Evolutionary conservation across 2,113 vertebrate genomes (phyloP).

Genomic region (Podarcis cretensis): DNA sequence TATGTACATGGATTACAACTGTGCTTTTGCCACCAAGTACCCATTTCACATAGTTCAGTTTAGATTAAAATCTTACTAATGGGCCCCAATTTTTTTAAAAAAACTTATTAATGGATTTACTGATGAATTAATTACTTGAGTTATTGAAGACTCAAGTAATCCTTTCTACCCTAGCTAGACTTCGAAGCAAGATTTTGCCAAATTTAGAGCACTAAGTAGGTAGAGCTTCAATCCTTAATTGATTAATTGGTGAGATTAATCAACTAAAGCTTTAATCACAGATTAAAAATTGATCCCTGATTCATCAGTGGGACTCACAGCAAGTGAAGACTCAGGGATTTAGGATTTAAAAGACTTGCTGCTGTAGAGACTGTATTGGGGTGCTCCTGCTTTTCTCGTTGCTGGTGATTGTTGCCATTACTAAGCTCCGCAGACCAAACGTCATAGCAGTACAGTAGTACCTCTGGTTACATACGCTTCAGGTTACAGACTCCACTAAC

Average conservation of each 20-base stretch:
- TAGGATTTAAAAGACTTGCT: not conserved
- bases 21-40: not conserved
- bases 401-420: no score
- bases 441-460: no score
- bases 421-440: no score
- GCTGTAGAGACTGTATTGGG: no score
- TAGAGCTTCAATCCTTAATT: not conserved
- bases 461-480: no score
- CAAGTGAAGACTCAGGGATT: not conserved
- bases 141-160: not conserved
- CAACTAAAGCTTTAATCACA: not conserved
- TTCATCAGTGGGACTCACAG: not conserved
- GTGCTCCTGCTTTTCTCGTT: not conserved
- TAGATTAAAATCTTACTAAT: not conserved
- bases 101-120: no score
- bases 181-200: not conserved
- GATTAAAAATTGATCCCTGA: not conserved
- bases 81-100: not conserved
- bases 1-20: not conserved
- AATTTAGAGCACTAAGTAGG: not conserved
- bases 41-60: not conserved
- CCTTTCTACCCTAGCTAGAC: not conserved
- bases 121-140: not conserved
- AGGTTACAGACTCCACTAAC: no score
- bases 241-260: not conserved